Conservation (phyloP, 2,113 vertebrate species). For the Albula goreensis region DNA sequence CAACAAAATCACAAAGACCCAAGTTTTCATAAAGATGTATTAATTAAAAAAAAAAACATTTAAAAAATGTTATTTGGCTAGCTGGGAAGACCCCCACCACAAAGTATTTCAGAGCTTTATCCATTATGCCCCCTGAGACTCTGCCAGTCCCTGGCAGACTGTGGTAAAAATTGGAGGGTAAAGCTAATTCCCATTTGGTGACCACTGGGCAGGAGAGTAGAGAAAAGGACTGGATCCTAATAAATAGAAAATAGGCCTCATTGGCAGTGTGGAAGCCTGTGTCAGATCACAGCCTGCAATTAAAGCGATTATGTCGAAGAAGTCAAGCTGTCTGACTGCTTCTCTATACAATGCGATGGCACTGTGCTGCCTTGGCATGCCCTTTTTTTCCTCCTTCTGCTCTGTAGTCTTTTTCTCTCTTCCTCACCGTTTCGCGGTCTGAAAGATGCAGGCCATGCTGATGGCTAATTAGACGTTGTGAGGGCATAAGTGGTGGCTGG, state of each 20-base stretch:
- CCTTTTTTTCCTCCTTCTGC: constrained; percentile 27
- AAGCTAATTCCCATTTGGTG: constrained; percentile 14
- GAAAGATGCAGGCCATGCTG: not conserved
- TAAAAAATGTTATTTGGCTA: not conserved
- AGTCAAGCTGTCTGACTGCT: constrained; percentile 49
- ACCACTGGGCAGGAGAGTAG: constrained; percentile 2
- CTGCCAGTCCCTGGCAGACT: constrained; percentile 2
- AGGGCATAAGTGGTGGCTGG: not conserved
- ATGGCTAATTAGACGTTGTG: not conserved
- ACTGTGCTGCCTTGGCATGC: constrained; percentile 10
- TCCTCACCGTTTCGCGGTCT: not conserved
- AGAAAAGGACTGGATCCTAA: constrained; percentile 42
- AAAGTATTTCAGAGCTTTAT: not conserved
- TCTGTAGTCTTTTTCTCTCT: not conserved
- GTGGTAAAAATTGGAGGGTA: not conserved
- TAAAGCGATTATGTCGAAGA: constrained; percentile 50
- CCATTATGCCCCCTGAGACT: not conserved
- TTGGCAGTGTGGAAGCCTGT: constrained; percentile 27
- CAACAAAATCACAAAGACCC: not conserved
- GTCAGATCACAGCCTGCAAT: constrained; percentile 37
- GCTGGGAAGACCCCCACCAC: not conserved
- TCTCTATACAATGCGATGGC: constrained; percentile 28
- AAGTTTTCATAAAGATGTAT: not conserved
- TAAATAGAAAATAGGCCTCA: constrained; percentile 19
- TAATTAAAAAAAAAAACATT: not conserved